Evolutionary conservation across 2,113 vertebrate species (phyloP).

Genomic region (Elachura formosa): DNA sequence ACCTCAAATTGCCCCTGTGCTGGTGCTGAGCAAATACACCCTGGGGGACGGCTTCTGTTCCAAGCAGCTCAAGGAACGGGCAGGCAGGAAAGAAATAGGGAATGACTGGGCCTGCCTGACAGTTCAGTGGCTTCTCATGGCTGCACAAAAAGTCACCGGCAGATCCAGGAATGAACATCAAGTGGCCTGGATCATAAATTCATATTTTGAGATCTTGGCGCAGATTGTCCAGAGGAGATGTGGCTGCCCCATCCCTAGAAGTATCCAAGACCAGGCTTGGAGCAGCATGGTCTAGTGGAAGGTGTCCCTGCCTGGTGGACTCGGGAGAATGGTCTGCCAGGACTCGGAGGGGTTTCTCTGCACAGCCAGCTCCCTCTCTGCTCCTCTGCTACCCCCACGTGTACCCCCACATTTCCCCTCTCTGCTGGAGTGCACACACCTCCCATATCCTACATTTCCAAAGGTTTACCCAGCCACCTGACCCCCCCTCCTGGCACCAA

Average conservation of each 20-base stretch:
- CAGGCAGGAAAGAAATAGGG: neutral
- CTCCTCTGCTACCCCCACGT: neutral
- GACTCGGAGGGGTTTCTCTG: neutral
- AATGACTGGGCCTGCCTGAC: neutral
- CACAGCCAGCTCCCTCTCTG: neutral
- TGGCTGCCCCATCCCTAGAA: neutral
- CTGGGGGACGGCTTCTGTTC: neutral
- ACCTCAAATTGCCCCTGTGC: neutral
- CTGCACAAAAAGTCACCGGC: neutral
- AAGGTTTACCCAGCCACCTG: neutral
- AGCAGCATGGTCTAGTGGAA: neutral
- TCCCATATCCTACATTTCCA: neutral
- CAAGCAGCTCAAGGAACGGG: neutral
- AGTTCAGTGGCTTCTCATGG: neutral
- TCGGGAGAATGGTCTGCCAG: neutral
- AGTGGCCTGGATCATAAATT: neutral
- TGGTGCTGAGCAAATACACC: neutral
- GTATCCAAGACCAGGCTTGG: neutral
- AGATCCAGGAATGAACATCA: neutral
- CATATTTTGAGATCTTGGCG: neutral
- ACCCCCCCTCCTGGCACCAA: conserved; percentile 26
- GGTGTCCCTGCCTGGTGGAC: neutral
- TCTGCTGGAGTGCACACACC: neutral
- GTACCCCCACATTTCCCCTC: neutral
- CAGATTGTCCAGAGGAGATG: neutral